Evolutionary conservation across 2,888 invertebrate genomes (phyloP), one percentile per base, ranked within the genome.

Genomic region (Lasioglossum morio): DNA sequence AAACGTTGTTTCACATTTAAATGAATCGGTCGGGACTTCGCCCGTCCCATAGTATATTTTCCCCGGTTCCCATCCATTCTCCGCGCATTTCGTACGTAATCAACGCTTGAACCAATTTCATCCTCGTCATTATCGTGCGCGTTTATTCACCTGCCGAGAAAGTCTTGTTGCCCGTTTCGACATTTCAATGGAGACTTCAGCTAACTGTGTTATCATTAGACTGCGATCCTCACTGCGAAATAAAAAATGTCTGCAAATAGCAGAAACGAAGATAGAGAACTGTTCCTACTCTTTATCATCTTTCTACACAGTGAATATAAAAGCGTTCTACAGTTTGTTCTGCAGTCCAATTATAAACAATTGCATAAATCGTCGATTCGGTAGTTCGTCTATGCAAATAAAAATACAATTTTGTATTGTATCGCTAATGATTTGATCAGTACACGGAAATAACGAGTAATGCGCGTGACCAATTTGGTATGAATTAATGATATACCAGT

Each of bases 1-100:
- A 8, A 78, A 72, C 63, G 74, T 72, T 48, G 53, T 82, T 72
- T 57, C 76, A 82, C 43, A 46, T 82, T 74, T 72, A 48, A 48
- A 70, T 57, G 57, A 27, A 53, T 80, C 46, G 72, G 19, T 14
- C 40, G 14, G 23, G 46, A 7, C 12, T n/a, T n/a, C 19, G 16
- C 14, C n/a, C 48, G 48, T 19, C 4, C n/a, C 4, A 40, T 40
- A 37, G 14, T 19, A 48, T 48, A 60, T 34, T 60, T 60, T 43
- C 1, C 34, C 66, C 72, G 48, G 60, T 77, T 63, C n/a, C 27
- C 34, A 53, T 72, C 46, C 46, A 5, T 73, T 69, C 69, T 79
- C 23, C n/a, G 34, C 66, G 16, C 40, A 19, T 40, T 81, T 43
- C 19, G 37, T 48, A 57, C n/a, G 12, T 27, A 30, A 30, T 60